Evolutionary conservation across 2,888 invertebrate species (phyloP).

Genomic region (Eupithecia inturbata): DNA sequence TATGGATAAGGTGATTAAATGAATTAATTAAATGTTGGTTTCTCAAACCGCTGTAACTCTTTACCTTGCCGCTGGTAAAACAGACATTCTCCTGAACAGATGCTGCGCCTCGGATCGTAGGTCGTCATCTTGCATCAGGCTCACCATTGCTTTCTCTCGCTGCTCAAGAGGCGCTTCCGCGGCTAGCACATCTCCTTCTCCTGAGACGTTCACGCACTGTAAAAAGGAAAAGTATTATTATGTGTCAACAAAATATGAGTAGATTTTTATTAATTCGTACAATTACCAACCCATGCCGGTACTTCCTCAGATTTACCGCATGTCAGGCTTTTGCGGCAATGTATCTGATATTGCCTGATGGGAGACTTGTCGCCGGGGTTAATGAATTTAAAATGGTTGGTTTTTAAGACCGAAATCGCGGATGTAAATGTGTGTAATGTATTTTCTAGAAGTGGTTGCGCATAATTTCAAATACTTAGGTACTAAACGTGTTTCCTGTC

Average conservation of each 20-base stretch:
- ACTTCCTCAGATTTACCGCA: too few species aligned
- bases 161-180: conserved; percentile 63
- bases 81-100: conserved; percentile 75
- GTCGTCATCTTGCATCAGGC: conserved; percentile 76
- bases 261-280: conserved; percentile 8
- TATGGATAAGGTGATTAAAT: too few species aligned
- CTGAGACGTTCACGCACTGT: conserved; percentile 72
- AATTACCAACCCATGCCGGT: neutral
- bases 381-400: neutral
- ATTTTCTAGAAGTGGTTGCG: too few species aligned
- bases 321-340: too few species aligned
- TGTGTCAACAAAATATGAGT: neutral
- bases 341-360: too few species aligned
- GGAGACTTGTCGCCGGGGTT: neutral
- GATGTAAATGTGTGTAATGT: too few species aligned
- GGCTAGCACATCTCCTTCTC: conserved; percentile 68
- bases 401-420: too few species aligned
- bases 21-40: neutral
- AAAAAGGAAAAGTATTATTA: neutral
- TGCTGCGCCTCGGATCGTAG: conserved; percentile 66
- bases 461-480: too few species aligned
- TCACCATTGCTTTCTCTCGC: conserved; percentile 70
- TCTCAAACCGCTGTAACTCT: neutral
- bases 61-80: conserved; percentile 72
- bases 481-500: too few species aligned